Evolutionary conservation across 2,888 invertebrate species (phyloP).

Genomic region (Epinotia demarniana): DNA sequence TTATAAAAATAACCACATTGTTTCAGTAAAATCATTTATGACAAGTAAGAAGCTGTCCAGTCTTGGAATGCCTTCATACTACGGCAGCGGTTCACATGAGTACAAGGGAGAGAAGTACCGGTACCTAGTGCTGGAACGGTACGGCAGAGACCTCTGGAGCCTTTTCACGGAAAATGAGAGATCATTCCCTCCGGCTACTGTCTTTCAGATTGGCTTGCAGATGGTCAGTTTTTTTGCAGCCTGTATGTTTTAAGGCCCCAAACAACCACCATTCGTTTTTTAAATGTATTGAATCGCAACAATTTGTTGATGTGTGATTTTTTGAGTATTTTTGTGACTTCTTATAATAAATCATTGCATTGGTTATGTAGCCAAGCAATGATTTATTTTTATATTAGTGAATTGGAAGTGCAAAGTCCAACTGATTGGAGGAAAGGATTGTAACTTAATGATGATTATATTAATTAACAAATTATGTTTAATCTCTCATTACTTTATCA

Average conservation of each 20-base stretch:
- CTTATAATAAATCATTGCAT: too few species aligned
- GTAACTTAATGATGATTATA: too few species aligned
- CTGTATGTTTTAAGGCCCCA: background rate
- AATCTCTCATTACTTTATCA: too few species aligned
- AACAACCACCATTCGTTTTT: background rate
- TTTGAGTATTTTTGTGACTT: too few species aligned
- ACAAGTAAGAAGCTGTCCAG: slow-evolving; percentile 87
- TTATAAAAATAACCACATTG: background rate
- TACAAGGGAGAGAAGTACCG: slow-evolving; percentile 91
- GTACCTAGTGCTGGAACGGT: slow-evolving; percentile 95
- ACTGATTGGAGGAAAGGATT: too few species aligned
- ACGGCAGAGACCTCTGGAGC: slow-evolving; percentile 93
- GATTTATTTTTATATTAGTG: too few species aligned
- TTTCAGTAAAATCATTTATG: slow-evolving; percentile 89
- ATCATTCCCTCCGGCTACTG: slow-evolving; percentile 88
- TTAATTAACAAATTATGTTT: too few species aligned
- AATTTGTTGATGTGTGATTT: too few species aligned
- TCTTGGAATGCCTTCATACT: slow-evolving; percentile 93
- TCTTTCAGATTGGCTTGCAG: slow-evolving; percentile 92
- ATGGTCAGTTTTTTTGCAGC: slow-evolving; percentile 84
- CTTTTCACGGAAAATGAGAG: slow-evolving; percentile 88
- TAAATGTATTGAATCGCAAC: too few species aligned
- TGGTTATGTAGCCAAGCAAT: too few species aligned
- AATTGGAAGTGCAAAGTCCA: too few species aligned
- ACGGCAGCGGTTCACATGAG: slow-evolving; percentile 93